Base-by-base conservation (phyloP, 2,888 invertebrate species). In the Eupithecia exiguata region DNA sequence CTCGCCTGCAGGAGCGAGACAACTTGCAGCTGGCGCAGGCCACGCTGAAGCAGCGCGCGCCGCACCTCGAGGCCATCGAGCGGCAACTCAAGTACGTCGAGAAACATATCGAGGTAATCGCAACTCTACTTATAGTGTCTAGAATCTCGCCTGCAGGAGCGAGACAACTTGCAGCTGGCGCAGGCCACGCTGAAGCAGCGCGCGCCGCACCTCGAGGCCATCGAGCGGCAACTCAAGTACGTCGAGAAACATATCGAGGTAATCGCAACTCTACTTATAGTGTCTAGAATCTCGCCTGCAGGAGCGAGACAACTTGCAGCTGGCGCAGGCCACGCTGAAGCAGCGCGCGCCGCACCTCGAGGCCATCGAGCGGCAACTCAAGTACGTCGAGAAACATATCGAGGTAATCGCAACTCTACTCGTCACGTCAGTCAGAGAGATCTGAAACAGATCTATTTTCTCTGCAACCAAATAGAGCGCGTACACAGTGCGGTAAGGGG, bases 141-240 rank as follows among this genome's bases (percentile, higher is more conserved):
- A 35, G 35, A 5, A 2, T 35, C 35, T 35, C 35, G 35, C 35
- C 35, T 35, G 35, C 35, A 35, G 35, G 35, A 35, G 35, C 35
- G 5, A 35, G 99, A 99, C 93, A 99, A 99, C 95, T 95, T 99
- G 82, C 98, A 98, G 92, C 96, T 99, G 77, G 99, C 99, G 58
- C 97, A 97, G 87, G 97, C 84, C 4, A 73, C 97, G 84, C 96
- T 96, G 69, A 96, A 95, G 78, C 96, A 95, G 81, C 96, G 96
- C 77, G 96, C 96, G 75, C 95, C 96, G 35, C 97, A 97, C 84
- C 96, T 97, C 96, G 95, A 96, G 68, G 96, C 96, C 16, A 93
- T 97, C 10, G 97, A 97, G 85, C 92, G 96, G 63, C 96, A 96
- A 83, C 94, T 96, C 87, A 96, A 96, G 89, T 95, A 97, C 78